Conservation (phyloP, 2,113 vertebrate species). For the Tinamus guttatus region DNA sequence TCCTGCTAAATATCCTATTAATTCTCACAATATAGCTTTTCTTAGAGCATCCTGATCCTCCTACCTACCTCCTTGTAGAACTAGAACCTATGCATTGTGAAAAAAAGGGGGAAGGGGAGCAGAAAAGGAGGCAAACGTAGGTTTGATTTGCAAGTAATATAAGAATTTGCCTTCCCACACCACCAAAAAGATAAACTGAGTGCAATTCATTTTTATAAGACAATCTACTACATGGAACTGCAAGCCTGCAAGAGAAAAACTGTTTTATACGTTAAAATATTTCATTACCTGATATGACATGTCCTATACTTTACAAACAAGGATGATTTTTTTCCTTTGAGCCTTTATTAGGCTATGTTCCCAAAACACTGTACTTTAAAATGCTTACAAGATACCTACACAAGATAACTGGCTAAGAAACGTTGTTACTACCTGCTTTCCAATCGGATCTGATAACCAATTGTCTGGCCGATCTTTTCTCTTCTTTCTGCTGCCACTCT, state of each 20-base stretch:
- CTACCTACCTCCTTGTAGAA: not conserved
- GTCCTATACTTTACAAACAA: not conserved
- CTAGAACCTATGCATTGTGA: not conserved
- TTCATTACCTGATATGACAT: not conserved
- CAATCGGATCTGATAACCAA: conserved; percentile 95
- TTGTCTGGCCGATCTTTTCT: conserved; percentile 90
- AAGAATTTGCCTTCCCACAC: not conserved
- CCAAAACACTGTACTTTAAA: not conserved
- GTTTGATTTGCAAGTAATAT: not conserved
- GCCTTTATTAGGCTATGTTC: not conserved
- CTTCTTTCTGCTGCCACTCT: conserved; percentile 93
- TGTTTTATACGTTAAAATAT: not conserved
- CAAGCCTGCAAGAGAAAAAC: not conserved
- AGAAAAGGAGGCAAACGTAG: not conserved
- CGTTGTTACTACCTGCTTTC: conserved; percentile 89
- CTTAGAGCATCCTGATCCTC: not conserved
- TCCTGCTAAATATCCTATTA: not conserved
- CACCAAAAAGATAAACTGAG: not conserved
- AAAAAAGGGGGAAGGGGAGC: not conserved
- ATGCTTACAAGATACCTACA: not conserved
- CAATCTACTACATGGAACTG: not conserved
- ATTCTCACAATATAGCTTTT: not conserved
- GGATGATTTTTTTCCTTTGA: too few species aligned
- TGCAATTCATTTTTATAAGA: not conserved
- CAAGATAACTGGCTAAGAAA: not conserved